Percentiles rank a stretch among this genome's conserved stretches.
Evolutionary conservation across 1,140 invertebrate genomes (phyloP).

Genomic region (Thalassaphorura encarpata): DNA sequence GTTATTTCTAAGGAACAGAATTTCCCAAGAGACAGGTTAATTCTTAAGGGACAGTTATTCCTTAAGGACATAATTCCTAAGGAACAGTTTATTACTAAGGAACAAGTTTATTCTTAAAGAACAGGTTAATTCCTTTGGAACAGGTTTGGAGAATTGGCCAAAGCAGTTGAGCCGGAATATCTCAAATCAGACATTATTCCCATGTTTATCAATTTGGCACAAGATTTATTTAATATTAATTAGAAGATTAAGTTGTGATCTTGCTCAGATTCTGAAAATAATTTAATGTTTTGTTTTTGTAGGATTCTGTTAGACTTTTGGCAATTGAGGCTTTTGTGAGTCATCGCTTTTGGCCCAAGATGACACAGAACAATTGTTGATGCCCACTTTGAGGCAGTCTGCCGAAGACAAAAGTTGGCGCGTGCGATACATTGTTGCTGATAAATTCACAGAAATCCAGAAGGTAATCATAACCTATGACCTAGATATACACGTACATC

Average conservation of each 20-base stretch:
- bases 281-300: slow-evolving; percentile 29
- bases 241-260: slow-evolving; percentile 44
- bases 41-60: no score
- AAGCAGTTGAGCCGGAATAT: slow-evolving; percentile 93
- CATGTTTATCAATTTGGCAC: slow-evolving; percentile 87
- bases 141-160: slow-evolving; percentile 97
- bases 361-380: slow-evolving; percentile 81
- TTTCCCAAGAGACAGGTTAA: no score
- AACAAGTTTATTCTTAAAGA: no score
- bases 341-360: slow-evolving; percentile 70
- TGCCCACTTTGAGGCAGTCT: slow-evolving; percentile 86
- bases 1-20: no score
- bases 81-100: no score
- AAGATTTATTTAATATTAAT: slow-evolving; percentile 59
- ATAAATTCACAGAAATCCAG: slow-evolving; percentile 70
- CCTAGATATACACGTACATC: no score
- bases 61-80: no score
- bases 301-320: slow-evolving; percentile 93
- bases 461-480: slow-evolving; percentile 18
- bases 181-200: slow-evolving; percentile 93
- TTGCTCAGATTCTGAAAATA: background rate
- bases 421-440: slow-evolving; percentile 96
- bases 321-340: slow-evolving; percentile 96
- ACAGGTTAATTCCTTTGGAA: no score
- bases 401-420: slow-evolving; percentile 94